phyloP scores from a whole-genome alignment of 2,797 vertebrate genomes.

The Cossypha dichroa region DNA sequence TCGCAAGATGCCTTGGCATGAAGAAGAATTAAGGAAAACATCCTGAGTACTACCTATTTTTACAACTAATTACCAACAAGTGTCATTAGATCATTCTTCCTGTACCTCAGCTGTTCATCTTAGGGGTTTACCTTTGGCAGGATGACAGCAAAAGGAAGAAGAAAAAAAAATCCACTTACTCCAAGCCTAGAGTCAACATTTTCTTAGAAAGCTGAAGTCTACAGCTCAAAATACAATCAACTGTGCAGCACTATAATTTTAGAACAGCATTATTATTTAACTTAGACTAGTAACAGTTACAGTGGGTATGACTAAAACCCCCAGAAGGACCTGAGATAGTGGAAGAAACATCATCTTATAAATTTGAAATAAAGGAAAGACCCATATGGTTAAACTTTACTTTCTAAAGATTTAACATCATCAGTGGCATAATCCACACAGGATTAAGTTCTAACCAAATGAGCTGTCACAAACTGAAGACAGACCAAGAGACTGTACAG shows the following conservation, averaged over 20 bases:
- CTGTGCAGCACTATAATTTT: fast-evolving
- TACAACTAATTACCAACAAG: background rate
- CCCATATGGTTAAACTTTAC: background rate
- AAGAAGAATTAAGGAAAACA: background rate
- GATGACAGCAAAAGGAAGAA: background rate
- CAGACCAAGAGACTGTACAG: background rate
- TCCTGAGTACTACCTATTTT: background rate
- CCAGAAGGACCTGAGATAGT: background rate
- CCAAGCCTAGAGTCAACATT: background rate
- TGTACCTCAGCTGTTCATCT: background rate
- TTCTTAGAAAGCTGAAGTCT: background rate
- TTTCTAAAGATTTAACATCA: background rate
- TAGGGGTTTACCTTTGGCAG: background rate
- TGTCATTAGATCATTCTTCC: background rate
- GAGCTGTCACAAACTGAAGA: background rate
- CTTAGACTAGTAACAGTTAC: background rate
- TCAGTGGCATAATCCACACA: background rate
- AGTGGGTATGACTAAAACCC: background rate
- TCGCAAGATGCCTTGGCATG: background rate
- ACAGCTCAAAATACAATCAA: background rate
- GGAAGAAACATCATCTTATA: background rate
- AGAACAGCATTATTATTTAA: background rate
- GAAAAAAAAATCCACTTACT: background rate
- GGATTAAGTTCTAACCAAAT: background rate
- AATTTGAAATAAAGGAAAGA: background rate